phyloP scores from a whole-genome alignment of 2,797 vertebrate genomes.

The Neosilurus hyrtlii region DNA sequence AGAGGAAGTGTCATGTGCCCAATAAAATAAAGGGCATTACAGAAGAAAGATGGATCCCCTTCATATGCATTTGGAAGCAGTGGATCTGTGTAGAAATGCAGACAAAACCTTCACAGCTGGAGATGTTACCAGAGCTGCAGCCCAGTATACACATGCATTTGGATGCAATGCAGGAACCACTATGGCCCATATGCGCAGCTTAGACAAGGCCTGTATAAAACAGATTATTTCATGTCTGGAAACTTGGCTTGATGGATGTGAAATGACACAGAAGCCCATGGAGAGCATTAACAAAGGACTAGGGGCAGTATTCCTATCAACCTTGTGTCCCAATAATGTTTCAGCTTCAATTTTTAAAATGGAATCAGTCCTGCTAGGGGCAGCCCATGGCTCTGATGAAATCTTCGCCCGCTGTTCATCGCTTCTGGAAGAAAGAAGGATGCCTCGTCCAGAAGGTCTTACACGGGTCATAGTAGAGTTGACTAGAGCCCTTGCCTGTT shows the following conservation, averaged over 20 bases:
- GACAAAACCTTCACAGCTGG: conserved; percentile 72
- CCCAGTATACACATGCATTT: conserved; percentile 84
- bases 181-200: conserved; percentile 68
- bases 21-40: conserved; percentile 1
- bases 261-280: conserved; percentile 59
- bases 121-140: conserved; percentile 69
- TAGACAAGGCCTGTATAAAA: conserved; percentile 56
- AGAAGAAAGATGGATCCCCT: conserved; percentile 42
- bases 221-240: conserved; percentile 76
- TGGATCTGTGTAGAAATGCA: conserved; percentile 76
- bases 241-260: conserved; percentile 74
- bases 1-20: conserved; percentile 38
- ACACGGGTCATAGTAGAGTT: conserved; percentile 72
- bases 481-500: conserved; percentile 79
- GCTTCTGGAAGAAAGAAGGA: conserved; percentile 70
- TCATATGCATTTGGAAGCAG: conserved; percentile 58
- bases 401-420: conserved; percentile 72
- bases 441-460: conserved; percentile 33
- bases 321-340: conserved; percentile 78
- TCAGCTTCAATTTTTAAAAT: conserved; percentile 78
- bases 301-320: conserved; percentile 81
- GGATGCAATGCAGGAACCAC: conserved; percentile 75
- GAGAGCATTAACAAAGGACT: conserved; percentile 75
- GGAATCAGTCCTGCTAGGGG: conserved; percentile 76
- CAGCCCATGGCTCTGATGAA: conserved; percentile 67